phyloP scores from a whole-genome alignment of 2,113 vertebrate genomes.

The Chlamydotis undulata region DNA sequence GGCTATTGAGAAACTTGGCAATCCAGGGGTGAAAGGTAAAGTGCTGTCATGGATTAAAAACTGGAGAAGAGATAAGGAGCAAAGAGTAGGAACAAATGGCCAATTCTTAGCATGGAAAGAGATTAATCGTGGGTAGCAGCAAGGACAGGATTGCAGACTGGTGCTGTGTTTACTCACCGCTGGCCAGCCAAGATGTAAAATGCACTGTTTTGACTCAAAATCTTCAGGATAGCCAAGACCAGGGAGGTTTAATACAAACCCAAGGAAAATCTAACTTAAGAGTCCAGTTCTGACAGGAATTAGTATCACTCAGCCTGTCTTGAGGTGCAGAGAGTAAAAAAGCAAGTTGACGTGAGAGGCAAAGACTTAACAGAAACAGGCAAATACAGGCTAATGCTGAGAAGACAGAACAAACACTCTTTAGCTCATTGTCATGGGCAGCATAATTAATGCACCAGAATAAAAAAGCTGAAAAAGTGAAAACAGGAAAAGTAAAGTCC shows the following conservation, averaged over 20 bases:
- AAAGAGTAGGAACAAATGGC: conserved; percentile 50
- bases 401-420: neutral
- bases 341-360: neutral
- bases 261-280: neutral
- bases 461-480: neutral
- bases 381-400: neutral
- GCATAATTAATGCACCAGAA: neutral
- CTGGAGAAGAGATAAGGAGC: conserved; percentile 60
- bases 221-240: neutral
- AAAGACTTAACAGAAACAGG: neutral
- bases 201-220: neutral
- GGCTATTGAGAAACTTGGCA: conserved; percentile 68
- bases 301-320: neutral
- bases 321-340: neutral
- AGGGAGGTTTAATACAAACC: neutral
- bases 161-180: neutral
- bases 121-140: conserved; percentile 2
- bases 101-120: conserved; percentile 14
- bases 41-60: conserved; percentile 63
- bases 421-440: neutral
- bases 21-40: conserved; percentile 62
- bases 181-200: neutral
- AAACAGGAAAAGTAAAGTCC: neutral
- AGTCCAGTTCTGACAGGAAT: neutral
- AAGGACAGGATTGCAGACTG: neutral